Conservation (phyloP, 2,113 vertebrate genomes). For the Rhodinocichla rosea region DNA sequence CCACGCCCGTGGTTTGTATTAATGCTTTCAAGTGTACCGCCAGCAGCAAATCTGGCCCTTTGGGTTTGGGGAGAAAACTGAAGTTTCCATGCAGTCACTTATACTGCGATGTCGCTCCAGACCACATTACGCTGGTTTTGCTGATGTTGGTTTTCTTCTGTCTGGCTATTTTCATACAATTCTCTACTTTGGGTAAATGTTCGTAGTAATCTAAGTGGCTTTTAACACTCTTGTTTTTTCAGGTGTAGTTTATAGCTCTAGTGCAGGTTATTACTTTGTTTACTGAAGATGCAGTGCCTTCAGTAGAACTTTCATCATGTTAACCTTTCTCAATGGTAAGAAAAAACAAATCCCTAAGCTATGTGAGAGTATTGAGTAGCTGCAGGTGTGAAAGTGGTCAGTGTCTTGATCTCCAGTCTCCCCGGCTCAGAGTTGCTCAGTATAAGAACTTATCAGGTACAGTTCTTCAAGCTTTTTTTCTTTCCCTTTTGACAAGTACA, state of each 20-base stretch:
- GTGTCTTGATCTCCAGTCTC: not conserved
- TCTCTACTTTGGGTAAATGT: not conserved
- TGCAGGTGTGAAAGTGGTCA: not conserved
- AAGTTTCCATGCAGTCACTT: fast-evolving
- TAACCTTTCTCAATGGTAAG: not conserved
- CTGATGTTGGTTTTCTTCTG: not conserved
- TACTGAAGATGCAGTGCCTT: not conserved
- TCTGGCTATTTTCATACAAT: not conserved
- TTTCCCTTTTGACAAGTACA: fast-evolving
- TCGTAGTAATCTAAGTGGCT: not conserved
- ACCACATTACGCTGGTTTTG: fast-evolving
- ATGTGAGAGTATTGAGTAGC: not conserved
- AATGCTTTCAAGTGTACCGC: not conserved
- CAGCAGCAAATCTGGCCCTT: not conserved
- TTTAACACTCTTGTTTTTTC: not conserved
- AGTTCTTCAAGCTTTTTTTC: not conserved
- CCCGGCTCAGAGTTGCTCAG: not conserved
- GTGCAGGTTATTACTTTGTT: not conserved
- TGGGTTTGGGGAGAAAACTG: not conserved
- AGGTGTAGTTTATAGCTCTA: not conserved
- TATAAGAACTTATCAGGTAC: fast-evolving
- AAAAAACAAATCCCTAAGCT: not conserved
- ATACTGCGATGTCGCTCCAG: fast-evolving
- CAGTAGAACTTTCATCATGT: not conserved
- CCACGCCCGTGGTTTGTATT: not conserved